Conservation (phyloP, 2,113 vertebrate genomes). For the Alligator mississippiensis region DNA sequence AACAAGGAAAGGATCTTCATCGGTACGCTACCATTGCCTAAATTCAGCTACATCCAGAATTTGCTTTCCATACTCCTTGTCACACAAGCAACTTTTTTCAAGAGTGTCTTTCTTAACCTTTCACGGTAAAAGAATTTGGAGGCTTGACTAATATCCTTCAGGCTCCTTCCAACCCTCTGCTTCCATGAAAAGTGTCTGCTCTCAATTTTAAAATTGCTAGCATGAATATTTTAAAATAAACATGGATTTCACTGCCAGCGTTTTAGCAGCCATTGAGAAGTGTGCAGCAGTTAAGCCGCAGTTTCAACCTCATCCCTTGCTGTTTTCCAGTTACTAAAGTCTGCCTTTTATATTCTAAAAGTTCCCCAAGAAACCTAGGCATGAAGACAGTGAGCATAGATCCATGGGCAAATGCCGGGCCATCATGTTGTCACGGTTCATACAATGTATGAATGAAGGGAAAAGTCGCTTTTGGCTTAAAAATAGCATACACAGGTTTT, state of each 20-base stretch:
- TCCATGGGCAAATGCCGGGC: background rate
- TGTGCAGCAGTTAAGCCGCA: background rate
- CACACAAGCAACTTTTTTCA: too few relatives aligned
- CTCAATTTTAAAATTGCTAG: background rate
- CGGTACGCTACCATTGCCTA: background rate
- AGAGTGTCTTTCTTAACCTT: too few relatives aligned
- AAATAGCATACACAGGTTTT: background rate
- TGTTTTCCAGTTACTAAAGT: background rate
- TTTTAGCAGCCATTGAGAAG: constrained; percentile 1
- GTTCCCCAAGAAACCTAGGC: background rate
- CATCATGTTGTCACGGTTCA: background rate
- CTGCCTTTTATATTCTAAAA: background rate
- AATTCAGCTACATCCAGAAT: background rate
- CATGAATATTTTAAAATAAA: too few relatives aligned
- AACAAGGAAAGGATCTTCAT: background rate
- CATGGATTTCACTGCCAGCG: background rate
- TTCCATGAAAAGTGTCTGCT: background rate
- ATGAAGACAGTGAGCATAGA: background rate
- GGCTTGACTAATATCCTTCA: too few relatives aligned
- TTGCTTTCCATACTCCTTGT: background rate
- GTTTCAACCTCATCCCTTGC: background rate
- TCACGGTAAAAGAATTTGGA: too few relatives aligned
- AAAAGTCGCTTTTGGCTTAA: background rate
- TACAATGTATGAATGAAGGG: background rate
- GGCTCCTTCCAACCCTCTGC: too few relatives aligned